These are phyloP conservation scores for Neelides folsomi DNA, from an alignment of 2,888 invertebrate species.

Conservation along the genomic window DNA sequence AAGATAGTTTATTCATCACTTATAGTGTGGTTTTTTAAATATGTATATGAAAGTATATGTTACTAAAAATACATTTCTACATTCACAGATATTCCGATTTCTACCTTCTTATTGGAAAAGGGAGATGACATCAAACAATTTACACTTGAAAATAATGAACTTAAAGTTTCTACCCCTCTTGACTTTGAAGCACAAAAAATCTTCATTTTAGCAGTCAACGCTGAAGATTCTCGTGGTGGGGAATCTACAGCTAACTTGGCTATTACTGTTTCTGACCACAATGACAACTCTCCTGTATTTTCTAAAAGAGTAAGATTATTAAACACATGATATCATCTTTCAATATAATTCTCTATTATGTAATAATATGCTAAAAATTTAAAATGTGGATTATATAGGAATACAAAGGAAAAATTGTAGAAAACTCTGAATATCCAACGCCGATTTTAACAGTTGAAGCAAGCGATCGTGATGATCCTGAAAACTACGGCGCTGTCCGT, in stretches of 20 bases:
- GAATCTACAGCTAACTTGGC: slow-evolving; percentile 56
- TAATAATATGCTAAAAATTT: not conserved
- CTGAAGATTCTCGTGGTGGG: slow-evolving; percentile 65
- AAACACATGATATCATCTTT: too few species aligned
- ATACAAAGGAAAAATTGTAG: slow-evolving; percentile 56
- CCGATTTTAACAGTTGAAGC: slow-evolving; percentile 56
- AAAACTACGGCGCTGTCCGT: slow-evolving; percentile 51
- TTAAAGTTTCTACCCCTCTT: slow-evolving; percentile 38
- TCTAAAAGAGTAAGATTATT: slow-evolving; percentile 16
- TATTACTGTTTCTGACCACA: slow-evolving; percentile 58
- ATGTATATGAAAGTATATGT: too few species aligned
- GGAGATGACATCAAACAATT: slow-evolving; percentile 11
- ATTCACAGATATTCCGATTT: slow-evolving; percentile 36
- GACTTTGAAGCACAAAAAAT: slow-evolving; percentile 69
- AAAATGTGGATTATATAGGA: slow-evolving; percentile 37
- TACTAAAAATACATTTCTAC: too few species aligned
- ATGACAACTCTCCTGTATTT: slow-evolving; percentile 62
- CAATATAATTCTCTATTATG: not conserved
- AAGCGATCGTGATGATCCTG: slow-evolving; percentile 47
- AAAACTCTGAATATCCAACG: slow-evolving; percentile 54
- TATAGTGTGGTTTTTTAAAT: too few species aligned
- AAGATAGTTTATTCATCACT: too few species aligned
- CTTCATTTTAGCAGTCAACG: slow-evolving; percentile 65
- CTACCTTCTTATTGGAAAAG: not conserved
- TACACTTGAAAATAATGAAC: slow-evolving; percentile 22